Percentiles rank a stretch among this genome's conserved stretches.
phyloP scores from a whole-genome alignment of 2,797 vertebrate genomes.

The Thamnophis elegans region DNA sequence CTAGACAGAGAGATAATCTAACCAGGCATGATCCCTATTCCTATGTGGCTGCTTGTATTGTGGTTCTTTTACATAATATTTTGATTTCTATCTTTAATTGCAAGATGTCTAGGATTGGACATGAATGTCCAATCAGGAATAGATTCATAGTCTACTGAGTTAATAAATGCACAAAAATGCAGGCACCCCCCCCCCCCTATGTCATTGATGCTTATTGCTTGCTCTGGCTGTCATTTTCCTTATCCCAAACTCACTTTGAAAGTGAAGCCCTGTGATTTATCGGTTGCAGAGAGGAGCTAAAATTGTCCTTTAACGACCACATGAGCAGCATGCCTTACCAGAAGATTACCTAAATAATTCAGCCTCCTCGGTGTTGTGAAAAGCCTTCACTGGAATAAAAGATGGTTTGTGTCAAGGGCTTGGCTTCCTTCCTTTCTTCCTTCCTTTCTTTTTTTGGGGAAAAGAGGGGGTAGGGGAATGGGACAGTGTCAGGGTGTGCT shows the following conservation, averaged over 20 bases:
- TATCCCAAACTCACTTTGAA: constrained; percentile 1
- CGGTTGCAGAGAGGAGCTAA: constrained; percentile 10
- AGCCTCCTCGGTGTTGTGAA: constrained; percentile 57
- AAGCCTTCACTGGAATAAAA: constrained; percentile 52
- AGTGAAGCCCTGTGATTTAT: constrained; percentile 28
- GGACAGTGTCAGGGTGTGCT: constrained; percentile 15
- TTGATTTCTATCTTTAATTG: background rate
- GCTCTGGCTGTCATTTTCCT: background rate
- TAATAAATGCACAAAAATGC: background rate
- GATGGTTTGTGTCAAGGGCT: constrained; percentile 37
- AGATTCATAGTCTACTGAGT: background rate
- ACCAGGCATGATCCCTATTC: background rate
- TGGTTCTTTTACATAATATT: background rate
- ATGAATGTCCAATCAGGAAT: background rate
- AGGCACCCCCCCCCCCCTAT: background rate
- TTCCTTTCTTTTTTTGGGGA: background rate
- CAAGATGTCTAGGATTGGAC: background rate
- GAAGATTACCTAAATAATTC: constrained; percentile 36
- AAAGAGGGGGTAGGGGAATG: background rate
- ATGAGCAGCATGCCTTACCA: constrained; percentile 43
- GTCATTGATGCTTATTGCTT: background rate
- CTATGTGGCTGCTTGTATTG: background rate
- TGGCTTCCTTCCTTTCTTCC: background rate
- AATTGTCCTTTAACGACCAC: constrained; percentile 41
- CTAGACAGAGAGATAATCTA: background rate